Conservation (phyloP, 2,888 invertebrate genomes). For the Eucera pruinosa region DNA sequence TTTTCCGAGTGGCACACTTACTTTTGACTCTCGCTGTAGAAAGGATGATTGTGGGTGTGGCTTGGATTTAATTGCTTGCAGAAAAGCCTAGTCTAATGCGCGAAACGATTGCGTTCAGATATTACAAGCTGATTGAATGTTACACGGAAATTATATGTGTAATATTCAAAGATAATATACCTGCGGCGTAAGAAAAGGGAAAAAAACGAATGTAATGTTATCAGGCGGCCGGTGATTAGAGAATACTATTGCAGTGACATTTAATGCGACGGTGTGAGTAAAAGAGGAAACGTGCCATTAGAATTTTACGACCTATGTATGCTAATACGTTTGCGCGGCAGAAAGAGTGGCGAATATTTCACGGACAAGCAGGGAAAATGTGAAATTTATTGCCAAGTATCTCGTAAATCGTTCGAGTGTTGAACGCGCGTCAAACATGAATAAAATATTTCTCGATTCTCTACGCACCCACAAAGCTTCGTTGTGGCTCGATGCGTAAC, state of each 20-base stretch:
- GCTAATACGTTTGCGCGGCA: background rate
- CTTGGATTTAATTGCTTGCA: background rate
- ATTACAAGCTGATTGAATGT: slow-evolving; percentile 11
- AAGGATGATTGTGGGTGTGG: slow-evolving; percentile 13
- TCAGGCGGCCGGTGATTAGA: too few relatives aligned
- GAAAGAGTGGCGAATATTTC: background rate
- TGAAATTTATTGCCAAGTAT: slow-evolving; percentile 10
- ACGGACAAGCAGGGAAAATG: slow-evolving; percentile 14
- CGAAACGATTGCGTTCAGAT: background rate
- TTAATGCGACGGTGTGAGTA: background rate
- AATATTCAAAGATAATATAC: too few relatives aligned
- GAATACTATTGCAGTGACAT: background rate
- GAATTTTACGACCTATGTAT: slow-evolving; percentile 8
- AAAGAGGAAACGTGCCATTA: background rate
- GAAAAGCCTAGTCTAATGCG: background rate
- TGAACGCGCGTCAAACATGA: slow-evolving; percentile 12
- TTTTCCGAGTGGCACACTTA: too few relatives aligned
- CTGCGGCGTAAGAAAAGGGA: too few relatives aligned
- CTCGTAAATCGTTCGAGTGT: slow-evolving; percentile 28
- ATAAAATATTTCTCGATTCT: slow-evolving; percentile 25
- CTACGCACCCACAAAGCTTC: slow-evolving; percentile 4
- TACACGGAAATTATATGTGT: slow-evolving; percentile 1
- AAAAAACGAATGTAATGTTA: background rate
- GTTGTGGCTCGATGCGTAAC: slow-evolving; percentile 26
- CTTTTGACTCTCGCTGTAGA: too few relatives aligned